A percentile compares a stretch with the other conserved stretches of the same genome.
These are phyloP conservation scores for Psilopsiagon aurifrons DNA, from an alignment of 2,113 vertebrate species.

Conservation along the genomic window DNA sequence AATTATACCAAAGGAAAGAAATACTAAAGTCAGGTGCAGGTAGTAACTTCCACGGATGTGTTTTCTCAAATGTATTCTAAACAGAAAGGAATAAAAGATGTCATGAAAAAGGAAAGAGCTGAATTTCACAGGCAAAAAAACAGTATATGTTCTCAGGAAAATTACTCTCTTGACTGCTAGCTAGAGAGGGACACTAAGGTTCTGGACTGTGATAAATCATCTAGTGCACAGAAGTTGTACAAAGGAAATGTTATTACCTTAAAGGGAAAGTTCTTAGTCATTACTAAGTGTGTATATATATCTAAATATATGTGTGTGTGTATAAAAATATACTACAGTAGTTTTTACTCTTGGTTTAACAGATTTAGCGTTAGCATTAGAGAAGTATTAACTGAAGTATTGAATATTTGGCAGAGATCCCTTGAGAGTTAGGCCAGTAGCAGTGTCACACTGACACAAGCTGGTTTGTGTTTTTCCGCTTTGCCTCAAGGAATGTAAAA, in stretches of 20 bases:
- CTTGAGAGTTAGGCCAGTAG: not conserved
- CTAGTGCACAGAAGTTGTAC: not conserved
- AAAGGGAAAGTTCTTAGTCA: not conserved
- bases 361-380: not conserved
- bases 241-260: not conserved
- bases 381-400: conserved; percentile 3
- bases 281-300: not conserved
- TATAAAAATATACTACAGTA: not conserved
- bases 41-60: not conserved
- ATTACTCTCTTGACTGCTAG: not conserved
- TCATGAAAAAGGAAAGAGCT: not conserved
- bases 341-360: not conserved
- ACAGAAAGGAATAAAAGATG: not conserved
- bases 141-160: not conserved
- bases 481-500: conserved; percentile 37
- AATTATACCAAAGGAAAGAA: not conserved
- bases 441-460: conserved; percentile 2
- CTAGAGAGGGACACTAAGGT: not conserved
- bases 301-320: not conserved
- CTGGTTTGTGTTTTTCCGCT: conserved; percentile 27
- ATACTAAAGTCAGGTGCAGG: not conserved
- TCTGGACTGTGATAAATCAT: not conserved
- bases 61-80: not conserved
- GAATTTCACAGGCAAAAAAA: not conserved
- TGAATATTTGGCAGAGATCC: conserved; percentile 26